These are phyloP conservation scores for Drosophila subquinaria DNA, from an alignment of 2,888 invertebrate species.

Conservation along the genomic window DNA sequence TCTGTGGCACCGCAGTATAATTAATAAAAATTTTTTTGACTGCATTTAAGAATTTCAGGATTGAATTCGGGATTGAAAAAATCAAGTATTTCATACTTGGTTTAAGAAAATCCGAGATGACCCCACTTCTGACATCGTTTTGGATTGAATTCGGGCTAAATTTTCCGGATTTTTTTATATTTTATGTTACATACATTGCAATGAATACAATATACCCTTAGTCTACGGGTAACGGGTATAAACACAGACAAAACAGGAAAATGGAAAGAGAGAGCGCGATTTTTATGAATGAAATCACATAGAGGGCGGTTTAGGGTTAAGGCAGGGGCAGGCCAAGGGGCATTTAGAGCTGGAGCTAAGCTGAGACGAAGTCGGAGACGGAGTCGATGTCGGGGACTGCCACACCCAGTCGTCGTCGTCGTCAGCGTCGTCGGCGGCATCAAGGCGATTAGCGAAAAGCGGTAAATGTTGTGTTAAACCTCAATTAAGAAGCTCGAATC, in stretches of 20 bases:
- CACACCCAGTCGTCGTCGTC: constrained; percentile 31
- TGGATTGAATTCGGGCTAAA: too few relatives aligned
- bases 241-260: constrained; percentile 35
- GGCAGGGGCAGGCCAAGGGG: background rate
- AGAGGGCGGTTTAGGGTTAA: constrained; percentile 13
- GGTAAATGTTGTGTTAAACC: constrained; percentile 83
- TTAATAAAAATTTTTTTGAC: too few relatives aligned
- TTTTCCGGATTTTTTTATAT: too few relatives aligned
- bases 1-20: too few relatives aligned
- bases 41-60: too few relatives aligned
- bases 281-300: constrained; percentile 79
- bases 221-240: background rate
- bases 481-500: constrained; percentile 74
- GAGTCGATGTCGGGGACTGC: constrained; percentile 13
- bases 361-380: background rate
- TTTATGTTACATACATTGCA: too few relatives aligned
- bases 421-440: constrained; percentile 54
- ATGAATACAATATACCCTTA: background rate
- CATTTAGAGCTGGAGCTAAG: constrained; percentile 12
- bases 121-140: too few relatives aligned
- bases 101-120: too few relatives aligned
- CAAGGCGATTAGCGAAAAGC: constrained; percentile 83
- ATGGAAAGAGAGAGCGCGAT: constrained; percentile 26
- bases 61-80: too few relatives aligned
- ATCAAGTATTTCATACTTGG: too few relatives aligned